phyloP scores from a whole-genome alignment of 1,140 invertebrate species.

The Leguminivora glycinivorella region DNA sequence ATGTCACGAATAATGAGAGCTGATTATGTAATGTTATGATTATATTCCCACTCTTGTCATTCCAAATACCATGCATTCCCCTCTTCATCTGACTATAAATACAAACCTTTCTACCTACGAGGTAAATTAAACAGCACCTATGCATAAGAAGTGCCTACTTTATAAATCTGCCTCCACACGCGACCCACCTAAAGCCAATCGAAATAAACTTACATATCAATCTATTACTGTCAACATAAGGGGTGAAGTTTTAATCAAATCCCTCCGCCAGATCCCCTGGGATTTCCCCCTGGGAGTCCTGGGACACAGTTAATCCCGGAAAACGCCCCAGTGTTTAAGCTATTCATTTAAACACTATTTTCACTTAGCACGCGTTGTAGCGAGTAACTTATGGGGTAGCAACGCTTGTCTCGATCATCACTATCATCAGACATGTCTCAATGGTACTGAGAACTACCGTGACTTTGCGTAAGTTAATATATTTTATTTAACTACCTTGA shows the following conservation, averaged over 20 bases:
- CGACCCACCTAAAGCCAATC: conserved; percentile 39
- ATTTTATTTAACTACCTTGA: too few species aligned
- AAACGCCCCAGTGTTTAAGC: conserved; percentile 69
- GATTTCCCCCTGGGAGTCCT: conserved; percentile 66
- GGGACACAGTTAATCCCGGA: conserved; percentile 61
- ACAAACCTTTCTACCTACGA: too few species aligned
- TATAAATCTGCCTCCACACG: neutral
- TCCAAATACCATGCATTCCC: too few species aligned
- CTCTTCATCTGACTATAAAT: too few species aligned
- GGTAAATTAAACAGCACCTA: too few species aligned
- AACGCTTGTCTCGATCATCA: neutral
- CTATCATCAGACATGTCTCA: neutral
- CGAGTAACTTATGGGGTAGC: conserved; percentile 18
- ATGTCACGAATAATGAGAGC: too few species aligned
- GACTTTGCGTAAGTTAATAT: neutral
- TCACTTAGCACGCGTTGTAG: conserved; percentile 49
- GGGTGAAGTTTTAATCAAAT: conserved; percentile 74
- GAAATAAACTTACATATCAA: conserved; percentile 63
- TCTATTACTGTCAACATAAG: conserved; percentile 74
- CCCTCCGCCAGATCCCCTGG: conserved; percentile 61
- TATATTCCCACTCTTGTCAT: too few species aligned
- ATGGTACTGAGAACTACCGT: neutral
- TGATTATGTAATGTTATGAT: too few species aligned
- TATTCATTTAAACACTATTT: conserved; percentile 72
- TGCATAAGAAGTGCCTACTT: neutral